A percentile compares a stretch with the other conserved stretches of the same genome.
phyloP scores from a whole-genome alignment of 2,113 vertebrate species.

The Bubalus kerabau region DNA sequence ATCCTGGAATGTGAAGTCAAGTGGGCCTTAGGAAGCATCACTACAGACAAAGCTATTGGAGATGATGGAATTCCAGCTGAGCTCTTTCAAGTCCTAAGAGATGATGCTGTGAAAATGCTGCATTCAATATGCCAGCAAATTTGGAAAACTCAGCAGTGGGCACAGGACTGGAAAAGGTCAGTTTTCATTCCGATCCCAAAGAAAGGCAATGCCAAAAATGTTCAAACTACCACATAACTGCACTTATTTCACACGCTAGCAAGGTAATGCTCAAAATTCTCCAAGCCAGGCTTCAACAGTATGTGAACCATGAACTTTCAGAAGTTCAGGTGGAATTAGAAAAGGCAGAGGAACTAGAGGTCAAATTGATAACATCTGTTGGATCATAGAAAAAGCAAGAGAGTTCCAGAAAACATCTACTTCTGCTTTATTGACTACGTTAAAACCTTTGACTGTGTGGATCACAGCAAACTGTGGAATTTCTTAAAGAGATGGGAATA shows the following conservation, averaged over 20 bases:
- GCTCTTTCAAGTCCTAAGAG: background rate
- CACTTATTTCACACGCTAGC: background rate
- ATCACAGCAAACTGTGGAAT: background rate
- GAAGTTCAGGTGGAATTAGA: background rate
- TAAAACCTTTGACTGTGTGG: background rate
- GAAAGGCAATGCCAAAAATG: background rate
- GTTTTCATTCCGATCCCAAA: background rate
- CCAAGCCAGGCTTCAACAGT: background rate
- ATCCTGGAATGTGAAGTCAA: background rate
- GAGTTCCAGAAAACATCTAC: background rate
- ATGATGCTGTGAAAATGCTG: background rate
- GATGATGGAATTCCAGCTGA: background rate
- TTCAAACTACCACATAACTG: background rate
- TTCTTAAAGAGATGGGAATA: background rate
- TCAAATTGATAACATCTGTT: background rate
- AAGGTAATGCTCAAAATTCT: background rate
- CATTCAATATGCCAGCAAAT: background rate
- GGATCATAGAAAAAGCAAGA: background rate
- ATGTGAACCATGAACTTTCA: background rate
- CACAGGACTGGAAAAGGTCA: background rate
- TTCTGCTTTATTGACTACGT: background rate
- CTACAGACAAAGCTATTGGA: background rate
- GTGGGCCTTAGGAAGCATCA: background rate
- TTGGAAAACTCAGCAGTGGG: background rate
- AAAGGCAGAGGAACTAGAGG: background rate